Conservation (phyloP, 2,113 vertebrate species). For the mouse (Mus musculus) region DNA sequence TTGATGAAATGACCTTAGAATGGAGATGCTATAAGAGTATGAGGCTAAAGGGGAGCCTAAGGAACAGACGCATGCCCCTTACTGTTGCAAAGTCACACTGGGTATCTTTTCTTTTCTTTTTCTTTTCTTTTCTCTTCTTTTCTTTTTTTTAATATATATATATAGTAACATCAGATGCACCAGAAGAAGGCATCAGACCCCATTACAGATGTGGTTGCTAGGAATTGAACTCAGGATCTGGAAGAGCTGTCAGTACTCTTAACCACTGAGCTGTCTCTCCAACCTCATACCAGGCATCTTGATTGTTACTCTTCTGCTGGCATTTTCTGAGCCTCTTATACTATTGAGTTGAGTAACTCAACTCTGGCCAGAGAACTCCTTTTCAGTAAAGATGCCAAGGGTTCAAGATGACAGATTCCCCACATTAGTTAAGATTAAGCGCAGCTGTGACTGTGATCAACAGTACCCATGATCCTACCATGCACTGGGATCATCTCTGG, state of each 20-base stretch:
- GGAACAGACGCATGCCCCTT: neutral
- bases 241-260: too few relatives aligned
- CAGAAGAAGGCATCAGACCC: too few relatives aligned
- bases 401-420: neutral
- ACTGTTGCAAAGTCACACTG: accelerated
- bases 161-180: too few relatives aligned
- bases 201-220: too few relatives aligned
- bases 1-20: neutral
- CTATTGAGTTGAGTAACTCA: neutral
- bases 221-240: too few relatives aligned
- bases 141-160: too few relatives aligned
- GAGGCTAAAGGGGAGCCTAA: neutral
- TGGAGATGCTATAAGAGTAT: neutral
- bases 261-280: too few relatives aligned
- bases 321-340: neutral
- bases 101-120: neutral
- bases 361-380: neutral
- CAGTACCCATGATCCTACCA: neutral
- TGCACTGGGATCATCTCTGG: neutral
- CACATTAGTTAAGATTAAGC: neutral
- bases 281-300: accelerated
- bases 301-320: neutral
- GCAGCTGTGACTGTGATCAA: neutral
- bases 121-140: too few relatives aligned
- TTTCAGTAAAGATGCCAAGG: neutral